Evolutionary conservation across 2,888 invertebrate species (phyloP).

Genomic region (Drosophila quinaria): DNA sequence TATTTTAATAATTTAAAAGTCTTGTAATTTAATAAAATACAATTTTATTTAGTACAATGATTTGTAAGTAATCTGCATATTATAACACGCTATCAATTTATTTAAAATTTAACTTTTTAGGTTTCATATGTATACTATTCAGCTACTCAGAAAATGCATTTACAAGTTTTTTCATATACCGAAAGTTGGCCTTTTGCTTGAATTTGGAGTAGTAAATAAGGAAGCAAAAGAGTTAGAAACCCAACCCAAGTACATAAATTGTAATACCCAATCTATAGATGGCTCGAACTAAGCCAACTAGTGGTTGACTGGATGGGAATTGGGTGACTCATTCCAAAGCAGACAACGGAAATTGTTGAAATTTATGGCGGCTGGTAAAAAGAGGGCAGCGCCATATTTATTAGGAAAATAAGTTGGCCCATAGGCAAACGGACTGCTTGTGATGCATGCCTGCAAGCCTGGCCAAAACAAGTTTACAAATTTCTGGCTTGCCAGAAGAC

Average conservation of each 20-base stretch:
- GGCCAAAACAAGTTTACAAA: conserved; percentile 48
- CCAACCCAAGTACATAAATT: conserved; percentile 65
- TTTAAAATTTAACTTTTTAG: too few species aligned
- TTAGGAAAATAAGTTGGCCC: conserved; percentile 67
- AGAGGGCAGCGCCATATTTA: conserved; percentile 65
- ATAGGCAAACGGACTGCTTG: conserved; percentile 47
- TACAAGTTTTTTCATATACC: conserved; percentile 42
- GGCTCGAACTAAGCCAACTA: conserved; percentile 45
- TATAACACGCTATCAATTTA: too few species aligned
- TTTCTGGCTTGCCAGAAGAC: conserved; percentile 34
- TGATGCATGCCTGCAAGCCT: conserved; percentile 7
- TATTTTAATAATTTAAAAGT: too few species aligned
- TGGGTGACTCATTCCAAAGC: conserved; percentile 21
- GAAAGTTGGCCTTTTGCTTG: conserved; percentile 11
- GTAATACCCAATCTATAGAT: conserved; percentile 61
- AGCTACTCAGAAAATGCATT: conserved; percentile 43
- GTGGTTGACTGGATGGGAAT: conserved; percentile 10
- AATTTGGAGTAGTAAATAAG: conserved; percentile 57
- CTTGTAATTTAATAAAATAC: too few species aligned
- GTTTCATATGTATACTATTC: neutral
- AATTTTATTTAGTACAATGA: too few species aligned
- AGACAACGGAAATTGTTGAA: conserved; percentile 75
- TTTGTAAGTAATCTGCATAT: too few species aligned
- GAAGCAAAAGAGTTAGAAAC: conserved; percentile 44
- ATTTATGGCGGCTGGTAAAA: conserved; percentile 70